Conservation (phyloP, 2,113 vertebrate genomes). For the Erythrocercus mccallii region DNA sequence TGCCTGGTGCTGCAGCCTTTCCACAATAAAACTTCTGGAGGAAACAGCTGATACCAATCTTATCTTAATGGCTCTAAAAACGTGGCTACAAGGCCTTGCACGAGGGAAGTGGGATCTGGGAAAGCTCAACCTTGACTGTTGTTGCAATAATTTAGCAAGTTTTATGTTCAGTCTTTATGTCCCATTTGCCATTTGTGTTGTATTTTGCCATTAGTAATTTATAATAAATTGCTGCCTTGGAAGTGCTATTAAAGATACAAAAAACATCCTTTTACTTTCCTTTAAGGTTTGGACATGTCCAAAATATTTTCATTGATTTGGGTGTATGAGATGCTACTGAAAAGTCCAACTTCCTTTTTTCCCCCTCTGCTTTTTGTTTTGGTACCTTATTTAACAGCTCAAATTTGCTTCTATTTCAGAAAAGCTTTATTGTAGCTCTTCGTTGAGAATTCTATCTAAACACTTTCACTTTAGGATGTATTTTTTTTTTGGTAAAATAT, state of each 20-base stretch:
- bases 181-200: neutral
- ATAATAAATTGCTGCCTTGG: neutral
- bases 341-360: neutral
- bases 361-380: neutral
- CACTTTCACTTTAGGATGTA: neutral
- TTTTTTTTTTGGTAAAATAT: neutral
- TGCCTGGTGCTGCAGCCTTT: neutral
- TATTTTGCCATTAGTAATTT: neutral
- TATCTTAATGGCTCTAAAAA: neutral
- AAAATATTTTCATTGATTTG: neutral
- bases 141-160: neutral
- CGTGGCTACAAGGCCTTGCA: neutral
- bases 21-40: neutral
- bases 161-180: neutral
- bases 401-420: neutral
- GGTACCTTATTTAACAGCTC: slow-evolving; percentile 16
- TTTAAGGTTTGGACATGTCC: neutral
- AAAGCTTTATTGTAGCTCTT: slow-evolving; percentile 30
- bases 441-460: neutral
- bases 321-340: neutral
- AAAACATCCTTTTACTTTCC: neutral
- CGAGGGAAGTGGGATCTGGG: neutral
- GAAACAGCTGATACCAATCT: neutral
- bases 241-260: neutral
- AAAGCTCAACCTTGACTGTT: neutral